A percentile compares a stretch with the other conserved stretches of the same genome.
Evolutionary conservation across 2,113 vertebrate genomes (phyloP).

Genomic region (Carollia perspicillata): DNA sequence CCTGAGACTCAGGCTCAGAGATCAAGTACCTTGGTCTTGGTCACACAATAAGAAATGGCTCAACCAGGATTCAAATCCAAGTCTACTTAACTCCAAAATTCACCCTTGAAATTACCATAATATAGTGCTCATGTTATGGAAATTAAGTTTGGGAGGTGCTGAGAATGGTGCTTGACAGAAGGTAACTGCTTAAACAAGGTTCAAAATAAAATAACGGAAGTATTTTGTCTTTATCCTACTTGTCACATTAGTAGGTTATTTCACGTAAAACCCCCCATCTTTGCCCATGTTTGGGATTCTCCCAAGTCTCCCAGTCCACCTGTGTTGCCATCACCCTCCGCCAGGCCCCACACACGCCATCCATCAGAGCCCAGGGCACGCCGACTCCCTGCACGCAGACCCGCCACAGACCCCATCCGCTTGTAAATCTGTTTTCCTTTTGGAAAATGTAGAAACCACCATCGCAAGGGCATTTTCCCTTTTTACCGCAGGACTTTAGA

Average conservation of each 20-base stretch:
- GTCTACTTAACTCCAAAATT: too few relatives aligned
- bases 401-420: background rate
- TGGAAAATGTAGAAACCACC: background rate
- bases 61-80: background rate
- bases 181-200: background rate
- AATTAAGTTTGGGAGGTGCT: background rate
- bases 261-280: background rate
- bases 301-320: background rate
- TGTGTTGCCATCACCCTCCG: too few relatives aligned
- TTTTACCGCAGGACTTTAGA: background rate
- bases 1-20: background rate
- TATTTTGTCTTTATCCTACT: background rate
- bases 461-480: background rate
- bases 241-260: too few relatives aligned
- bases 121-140: accelerated
- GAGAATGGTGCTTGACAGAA: background rate
- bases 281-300: background rate
- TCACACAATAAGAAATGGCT: background rate
- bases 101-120: too few relatives aligned
- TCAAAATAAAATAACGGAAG: background rate
- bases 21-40: too few relatives aligned
- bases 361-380: accelerated
- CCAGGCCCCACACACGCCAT: accelerated
- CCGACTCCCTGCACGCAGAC: accelerated
- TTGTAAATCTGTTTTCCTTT: background rate